A percentile compares a stretch with the other conserved stretches of the same genome.
phyloP scores from a whole-genome alignment of 2,113 vertebrate genomes.

The Strix uralensis region DNA sequence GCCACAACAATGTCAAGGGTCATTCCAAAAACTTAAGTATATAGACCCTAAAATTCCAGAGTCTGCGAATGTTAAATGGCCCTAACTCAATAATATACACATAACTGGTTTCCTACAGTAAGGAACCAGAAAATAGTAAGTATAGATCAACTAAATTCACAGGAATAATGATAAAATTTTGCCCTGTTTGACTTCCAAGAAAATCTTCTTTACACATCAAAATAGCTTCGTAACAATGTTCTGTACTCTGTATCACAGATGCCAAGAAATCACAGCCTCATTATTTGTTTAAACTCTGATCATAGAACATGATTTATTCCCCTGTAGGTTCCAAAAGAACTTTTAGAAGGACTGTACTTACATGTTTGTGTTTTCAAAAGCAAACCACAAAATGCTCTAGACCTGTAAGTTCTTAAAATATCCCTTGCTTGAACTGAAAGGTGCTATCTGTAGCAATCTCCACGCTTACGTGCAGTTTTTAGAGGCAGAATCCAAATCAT shows the following conservation, averaged over 20 bases:
- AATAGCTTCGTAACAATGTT: background rate
- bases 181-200: background rate
- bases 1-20: background rate
- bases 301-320: background rate
- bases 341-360: background rate
- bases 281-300: background rate
- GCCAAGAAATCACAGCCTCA: background rate
- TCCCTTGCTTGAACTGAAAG: background rate
- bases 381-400: background rate
- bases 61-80: background rate
- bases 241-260: background rate
- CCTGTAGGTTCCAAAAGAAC: background rate
- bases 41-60: background rate
- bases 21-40: background rate
- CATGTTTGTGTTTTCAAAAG: constrained; percentile 1
- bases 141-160: background rate
- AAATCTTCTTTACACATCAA: background rate
- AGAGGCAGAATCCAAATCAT: background rate
- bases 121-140: background rate
- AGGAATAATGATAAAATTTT: background rate
- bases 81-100: background rate
- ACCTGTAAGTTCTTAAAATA: background rate
- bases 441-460: background rate
- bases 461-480: background rate
- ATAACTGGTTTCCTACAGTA: background rate